These are phyloP conservation scores for Toxonevra muliebris DNA, from an alignment of 2,888 invertebrate species.

Conservation along the genomic window DNA sequence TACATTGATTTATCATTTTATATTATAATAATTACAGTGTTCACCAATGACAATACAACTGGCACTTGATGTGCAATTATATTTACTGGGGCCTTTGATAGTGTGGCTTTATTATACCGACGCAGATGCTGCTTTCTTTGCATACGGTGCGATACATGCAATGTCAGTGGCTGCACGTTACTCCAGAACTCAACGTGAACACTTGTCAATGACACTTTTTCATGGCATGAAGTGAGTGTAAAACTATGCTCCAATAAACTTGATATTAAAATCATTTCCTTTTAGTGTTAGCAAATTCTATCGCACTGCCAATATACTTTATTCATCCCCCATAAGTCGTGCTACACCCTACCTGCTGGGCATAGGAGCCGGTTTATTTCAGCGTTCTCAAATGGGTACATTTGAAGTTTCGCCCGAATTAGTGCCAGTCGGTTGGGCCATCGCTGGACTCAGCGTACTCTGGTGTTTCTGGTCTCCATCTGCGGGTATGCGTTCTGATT, in stretches of 20 bases:
- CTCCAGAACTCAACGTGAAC: conserved; percentile 70
- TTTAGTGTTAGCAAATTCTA: conserved; percentile 74
- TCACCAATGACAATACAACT: conserved; percentile 80
- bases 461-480: conserved; percentile 72
- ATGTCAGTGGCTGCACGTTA: conserved; percentile 73
- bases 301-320: conserved; percentile 73
- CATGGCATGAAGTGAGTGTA: conserved; percentile 74
- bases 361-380: conserved; percentile 70
- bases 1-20: not conserved
- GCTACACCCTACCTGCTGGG: conserved; percentile 75
- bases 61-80: conserved; percentile 79
- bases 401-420: conserved; percentile 64
- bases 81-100: conserved; percentile 72
- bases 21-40: conserved; percentile 68
- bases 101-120: conserved; percentile 72
- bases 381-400: conserved; percentile 53
- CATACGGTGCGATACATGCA: conserved; percentile 69
- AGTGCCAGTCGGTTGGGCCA: conserved; percentile 57
- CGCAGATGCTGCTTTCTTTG: conserved; percentile 67
- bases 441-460: conserved; percentile 47
- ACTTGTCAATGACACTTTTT: conserved; percentile 72
- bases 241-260: not conserved
- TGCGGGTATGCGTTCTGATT: conserved; percentile 69
- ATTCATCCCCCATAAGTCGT: conserved; percentile 71
- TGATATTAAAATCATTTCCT: not conserved